Base-by-base conservation (phyloP, 2,888 invertebrate genomes). In the Crematogaster levior region DNA sequence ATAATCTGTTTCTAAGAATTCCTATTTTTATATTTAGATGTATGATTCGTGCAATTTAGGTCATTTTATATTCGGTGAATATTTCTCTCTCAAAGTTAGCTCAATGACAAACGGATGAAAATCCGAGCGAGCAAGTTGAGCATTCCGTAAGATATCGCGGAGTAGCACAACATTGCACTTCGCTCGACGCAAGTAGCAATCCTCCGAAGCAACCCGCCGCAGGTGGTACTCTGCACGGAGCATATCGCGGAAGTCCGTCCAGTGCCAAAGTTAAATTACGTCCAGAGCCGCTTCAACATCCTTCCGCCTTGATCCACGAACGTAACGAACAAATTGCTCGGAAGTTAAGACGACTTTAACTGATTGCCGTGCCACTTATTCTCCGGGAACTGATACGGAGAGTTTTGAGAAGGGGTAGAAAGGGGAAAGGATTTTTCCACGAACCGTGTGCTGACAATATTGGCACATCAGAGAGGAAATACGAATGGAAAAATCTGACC, bases 201-300 rank as follows among this genome's bases (percentile, higher is more conserved):
- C 40, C 34, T 18, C 51, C 30, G 21, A 30, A n/a, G n/a, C n/a
- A n/a, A 75, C n/a, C 24, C 40, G 58, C 34, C 56, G 60, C 83
- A 65, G 66, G 58, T 82, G 48, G 73, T 70, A 63, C 73, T 65
- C 53, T 30, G 75, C 56, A 74, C 15, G 70, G 77, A 79, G 56
- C 81, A 72, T 85, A 81, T 83, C 83, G 74, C 65, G 10, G 53
- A 83, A 83, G 68, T 77, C 75, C 75, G 56, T 60, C 70, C 84
- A 81, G 81, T 82, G 58, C 68, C 83, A 74, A 86, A 86, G 85
- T 86, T 86, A 86, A 86, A 86, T 86, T 85, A 83, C 83, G 63
- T 72, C 81, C 86, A 80, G 77, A 82, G 72, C 63, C 77, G 70
- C 53, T 56, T 74, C 75, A 73, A 72, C 81, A 63, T 61, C 60